Evolutionary conservation across 2,888 invertebrate genomes (phyloP), one percentile per base, ranked within the genome.

Genomic region (Lycophotia porphyrea): DNA sequence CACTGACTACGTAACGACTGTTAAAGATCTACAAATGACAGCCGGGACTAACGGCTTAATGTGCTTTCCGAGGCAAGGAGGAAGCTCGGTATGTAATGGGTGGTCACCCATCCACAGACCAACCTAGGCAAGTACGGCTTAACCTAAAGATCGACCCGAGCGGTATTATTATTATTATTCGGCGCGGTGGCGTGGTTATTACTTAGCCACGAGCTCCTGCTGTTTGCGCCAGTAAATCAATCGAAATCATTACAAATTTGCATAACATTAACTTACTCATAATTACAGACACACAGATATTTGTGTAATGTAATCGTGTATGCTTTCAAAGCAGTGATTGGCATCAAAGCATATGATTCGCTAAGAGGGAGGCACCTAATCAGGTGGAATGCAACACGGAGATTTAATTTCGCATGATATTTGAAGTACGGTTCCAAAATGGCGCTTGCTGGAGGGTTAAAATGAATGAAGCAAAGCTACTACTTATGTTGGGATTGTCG

Each of bases 261-360:
- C 24, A 44, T 58, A 55, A 70, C 7, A 44, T 55, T 71, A 49
- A 49, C 58, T 78, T 58, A 42, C 3, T 15, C 3, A 11, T 60
- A 52, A 72, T 78, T 52, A 66, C 5, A 36, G 31, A 61, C 7
- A 58, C 8, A 34, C 0, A 61, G 36, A n/a, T 18, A 65, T 66
- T 49, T n/a, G 44, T 36, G 31, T 70, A 71, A 66, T 52, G 58
- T 65, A 49, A 42, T 60, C 77, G 24, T 39, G 60, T 39, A 47
- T 60, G 15, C n/a, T 31, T 55, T 82, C 74, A 81, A 78, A 81
- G 79, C 69, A 60, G 39, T 63, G 60, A 52, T 66, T 74, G 63
- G 47, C 65, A 81, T 71, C 64, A 73, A 74, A 75, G 78, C 70
- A 34, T 36, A 47, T 71, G 71, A 66, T 61, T 61, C n/a, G 5